A percentile compares a stretch with the other conserved stretches of the same genome.
phyloP scores from a whole-genome alignment of 1,140 invertebrate species.

The Macrobrachium nipponense region DNA sequence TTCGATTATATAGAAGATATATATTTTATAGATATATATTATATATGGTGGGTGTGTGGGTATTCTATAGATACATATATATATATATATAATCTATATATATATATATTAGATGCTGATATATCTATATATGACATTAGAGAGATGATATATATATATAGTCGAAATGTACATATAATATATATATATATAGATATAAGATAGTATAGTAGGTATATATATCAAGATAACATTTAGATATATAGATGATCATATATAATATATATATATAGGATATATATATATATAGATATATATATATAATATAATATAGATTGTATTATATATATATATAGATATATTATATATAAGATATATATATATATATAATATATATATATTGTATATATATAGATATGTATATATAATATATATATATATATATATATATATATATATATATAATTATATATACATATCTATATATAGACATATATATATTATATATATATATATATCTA shows the following conservation, averaged over 20 bases:
- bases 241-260: not conserved
- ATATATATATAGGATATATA: conserved; percentile 1
- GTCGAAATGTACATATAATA: not conserved
- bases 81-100: too few relatives aligned
- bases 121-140: not conserved
- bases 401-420: too few relatives aligned
- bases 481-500: too few relatives aligned
- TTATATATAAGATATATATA: not conserved
- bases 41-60: not conserved
- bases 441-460: too few relatives aligned
- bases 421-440: too few relatives aligned
- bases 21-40: not conserved
- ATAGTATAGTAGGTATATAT: too few relatives aligned
- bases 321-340: not conserved
- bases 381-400: too few relatives aligned
- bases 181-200: not conserved
- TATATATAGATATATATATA: not conserved
- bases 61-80: too few relatives aligned
- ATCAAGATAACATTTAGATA: not conserved
- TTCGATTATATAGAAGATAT: too few relatives aligned
- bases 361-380: not conserved
- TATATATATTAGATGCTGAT: not conserved
- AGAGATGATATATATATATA: not conserved
- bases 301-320: too few relatives aligned
- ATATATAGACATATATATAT: too few relatives aligned